Evolutionary conservation across 2,113 vertebrate genomes (phyloP), one percentile per base, ranked within the genome.

Genomic region (Paedocypris sp.): DNA sequence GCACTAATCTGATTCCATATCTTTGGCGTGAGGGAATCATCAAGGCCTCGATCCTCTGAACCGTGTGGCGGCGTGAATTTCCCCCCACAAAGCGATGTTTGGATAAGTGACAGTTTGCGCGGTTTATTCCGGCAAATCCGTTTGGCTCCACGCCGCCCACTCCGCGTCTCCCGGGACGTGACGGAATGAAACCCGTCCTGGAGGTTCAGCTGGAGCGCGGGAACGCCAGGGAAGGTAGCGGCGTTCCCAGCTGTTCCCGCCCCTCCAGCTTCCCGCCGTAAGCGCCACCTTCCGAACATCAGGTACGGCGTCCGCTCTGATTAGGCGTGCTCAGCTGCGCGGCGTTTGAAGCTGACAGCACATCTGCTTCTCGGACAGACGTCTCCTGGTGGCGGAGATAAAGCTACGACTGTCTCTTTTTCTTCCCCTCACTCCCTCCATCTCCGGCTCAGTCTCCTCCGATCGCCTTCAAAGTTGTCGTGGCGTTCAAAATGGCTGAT

Each of bases 361-460:
- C 81, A 89, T 89, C 86, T 91, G 80, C 82, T 79, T 83, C 85
- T 86, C 84, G 88, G 86, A 91, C 85, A 88, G 83, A 85, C 72
- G 73, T 86, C 81, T 85, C 79, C 64, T 65, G 56, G 82, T 77
- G 71, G 76, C 68, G 56, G 49, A 70, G 62, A 66, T 57, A 66
- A 56, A 66, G 63, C 50, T 66, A 60, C 58, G 33, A 51, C 58
- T 62, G 61, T 46, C 70, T 57, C 57, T 19, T 68, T 64, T 61
- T 63, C 46, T 59, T 63, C 46, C 59, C 60, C 49, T 64, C 46
- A 53, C 52, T 48, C 46, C 47, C 38, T 64, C 67, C 52, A 20
- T 46, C 38, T 42, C 60, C 60, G 53, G 46, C 32, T 47, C 64
- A 46, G 70, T 72, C 66, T 64, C 61, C 41, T 65, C 23, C 57